Evolutionary conservation across 1,140 invertebrate genomes (phyloP).

Genomic region (Sycophila sp.): DNA sequence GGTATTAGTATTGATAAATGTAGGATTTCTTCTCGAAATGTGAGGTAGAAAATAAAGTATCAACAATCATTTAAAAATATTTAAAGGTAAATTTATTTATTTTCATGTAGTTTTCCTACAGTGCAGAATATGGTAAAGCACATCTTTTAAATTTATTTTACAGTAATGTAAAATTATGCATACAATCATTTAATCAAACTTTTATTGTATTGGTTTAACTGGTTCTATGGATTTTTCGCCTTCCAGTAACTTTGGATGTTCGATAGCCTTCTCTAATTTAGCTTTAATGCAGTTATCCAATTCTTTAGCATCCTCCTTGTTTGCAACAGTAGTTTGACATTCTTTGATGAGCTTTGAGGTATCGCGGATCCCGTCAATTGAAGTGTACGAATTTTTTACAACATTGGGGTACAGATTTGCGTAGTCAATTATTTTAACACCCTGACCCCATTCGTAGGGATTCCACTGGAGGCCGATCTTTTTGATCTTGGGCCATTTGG

Average conservation of each 20-base stretch:
- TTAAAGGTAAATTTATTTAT: conserved; percentile 28
- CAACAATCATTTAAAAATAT: conserved; percentile 28
- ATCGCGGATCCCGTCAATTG: conserved; percentile 26
- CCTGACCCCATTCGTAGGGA: conserved; percentile 21
- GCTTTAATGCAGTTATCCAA: conserved; percentile 18
- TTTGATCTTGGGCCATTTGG: conserved; percentile 30
- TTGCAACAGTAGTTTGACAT: background rate
- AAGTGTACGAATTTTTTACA: conserved; percentile 21
- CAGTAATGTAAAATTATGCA: background rate
- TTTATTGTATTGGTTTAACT: background rate
- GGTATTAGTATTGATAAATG: too few relatives aligned
- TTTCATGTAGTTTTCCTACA: conserved; percentile 12
- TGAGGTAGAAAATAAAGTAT: too few relatives aligned
- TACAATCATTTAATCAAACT: background rate
- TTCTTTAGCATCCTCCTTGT: conserved; percentile 19
- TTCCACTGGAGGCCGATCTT: conserved; percentile 34
- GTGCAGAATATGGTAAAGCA: conserved; percentile 10
- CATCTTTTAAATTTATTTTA: background rate
- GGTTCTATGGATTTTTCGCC: conserved; percentile 1
- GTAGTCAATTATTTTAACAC: conserved; percentile 24
- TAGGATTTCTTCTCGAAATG: too few relatives aligned
- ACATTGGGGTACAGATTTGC: conserved; percentile 14
- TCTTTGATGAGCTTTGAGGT: conserved; percentile 16
- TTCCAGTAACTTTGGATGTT: conserved; percentile 14
- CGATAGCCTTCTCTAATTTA: conserved; percentile 16